Evolutionary conservation across 2,113 vertebrate genomes (phyloP).

Genomic region (Phaethon lepturus): DNA sequence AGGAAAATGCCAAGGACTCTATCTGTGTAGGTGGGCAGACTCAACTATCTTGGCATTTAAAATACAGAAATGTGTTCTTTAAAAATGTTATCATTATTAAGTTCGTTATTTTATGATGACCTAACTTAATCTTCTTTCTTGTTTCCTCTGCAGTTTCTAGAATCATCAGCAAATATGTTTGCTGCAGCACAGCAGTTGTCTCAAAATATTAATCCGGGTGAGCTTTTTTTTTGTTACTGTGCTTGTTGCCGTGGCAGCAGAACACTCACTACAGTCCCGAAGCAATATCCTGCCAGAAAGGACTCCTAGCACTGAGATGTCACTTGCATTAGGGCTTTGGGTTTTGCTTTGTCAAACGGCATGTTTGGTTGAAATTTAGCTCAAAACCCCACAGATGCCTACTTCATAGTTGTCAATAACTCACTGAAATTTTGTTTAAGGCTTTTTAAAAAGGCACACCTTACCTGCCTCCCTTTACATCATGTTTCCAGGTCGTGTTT

Average conservation of each 20-base stretch:
- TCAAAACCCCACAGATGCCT: not conserved
- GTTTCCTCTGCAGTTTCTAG: slow-evolving; percentile 86
- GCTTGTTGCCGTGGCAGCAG: not conserved
- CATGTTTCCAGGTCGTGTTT: not conserved
- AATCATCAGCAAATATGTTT: slow-evolving; percentile 91
- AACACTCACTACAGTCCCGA: fast-evolving
- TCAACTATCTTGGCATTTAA: not conserved
- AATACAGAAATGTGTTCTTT: not conserved
- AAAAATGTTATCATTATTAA: not conserved
- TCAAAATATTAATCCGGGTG: slow-evolving; percentile 84
- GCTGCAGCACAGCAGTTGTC: slow-evolving; percentile 84
- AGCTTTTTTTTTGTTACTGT: not conserved
- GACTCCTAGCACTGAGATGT: not conserved
- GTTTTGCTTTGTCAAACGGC: not conserved
- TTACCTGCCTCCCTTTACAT: not conserved
- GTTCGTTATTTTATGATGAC: not conserved
- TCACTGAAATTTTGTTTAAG: not conserved
- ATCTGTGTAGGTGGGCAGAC: not conserved
- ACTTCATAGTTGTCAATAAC: not conserved
- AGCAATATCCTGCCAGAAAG: not conserved
- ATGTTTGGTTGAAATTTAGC: not conserved
- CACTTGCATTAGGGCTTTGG: not conserved
- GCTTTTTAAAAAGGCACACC: fast-evolving
- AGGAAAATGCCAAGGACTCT: not conserved
- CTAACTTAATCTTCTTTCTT: not conserved